Evolutionary conservation across 2,797 vertebrate genomes (phyloP).

Genomic region (Gymnodraco acuticeps): DNA sequence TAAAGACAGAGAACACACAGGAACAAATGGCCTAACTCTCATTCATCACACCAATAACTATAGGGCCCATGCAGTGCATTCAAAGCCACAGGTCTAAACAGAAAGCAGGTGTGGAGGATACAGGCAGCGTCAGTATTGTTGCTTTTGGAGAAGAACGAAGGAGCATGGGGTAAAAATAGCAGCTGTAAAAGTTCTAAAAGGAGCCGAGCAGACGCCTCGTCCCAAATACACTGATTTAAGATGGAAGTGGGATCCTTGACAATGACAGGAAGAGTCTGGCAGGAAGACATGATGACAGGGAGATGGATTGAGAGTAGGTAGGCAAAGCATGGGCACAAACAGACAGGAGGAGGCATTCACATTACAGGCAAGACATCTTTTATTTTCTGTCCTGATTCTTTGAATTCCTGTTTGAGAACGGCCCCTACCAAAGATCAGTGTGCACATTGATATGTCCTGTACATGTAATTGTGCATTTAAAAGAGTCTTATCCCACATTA

Average conservation of each 20-base stretch:
- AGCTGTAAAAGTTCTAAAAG: slow-evolving; percentile 63
- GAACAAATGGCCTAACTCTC: slow-evolving; percentile 45
- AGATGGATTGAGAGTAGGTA: slow-evolving; percentile 30
- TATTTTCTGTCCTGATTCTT: not conserved
- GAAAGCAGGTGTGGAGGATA: slow-evolving; percentile 67
- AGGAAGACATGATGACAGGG: slow-evolving; percentile 56
- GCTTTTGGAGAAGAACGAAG: slow-evolving; percentile 64
- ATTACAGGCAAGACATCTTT: not conserved
- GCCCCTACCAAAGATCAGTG: not conserved
- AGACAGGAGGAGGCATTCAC: slow-evolving; percentile 12
- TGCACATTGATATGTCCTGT: not conserved
- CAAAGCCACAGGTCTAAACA: slow-evolving; percentile 62
- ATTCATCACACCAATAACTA: slow-evolving; percentile 36
- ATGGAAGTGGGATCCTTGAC: slow-evolving; percentile 51
- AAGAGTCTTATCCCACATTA: not conserved
- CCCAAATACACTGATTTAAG: slow-evolving; percentile 47
- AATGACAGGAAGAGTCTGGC: slow-evolving; percentile 72
- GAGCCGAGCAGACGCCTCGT: slow-evolving; percentile 46
- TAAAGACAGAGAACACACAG: slow-evolving; percentile 56
- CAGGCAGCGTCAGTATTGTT: slow-evolving; percentile 53
- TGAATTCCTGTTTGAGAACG: not conserved
- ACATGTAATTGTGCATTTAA: not conserved
- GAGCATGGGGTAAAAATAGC: slow-evolving; percentile 67
- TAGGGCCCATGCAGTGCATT: slow-evolving; percentile 42
- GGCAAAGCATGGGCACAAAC: slow-evolving; percentile 15